phyloP scores from a whole-genome alignment of 2,797 vertebrate species.

The Ctenopoma kingsleyae region DNA sequence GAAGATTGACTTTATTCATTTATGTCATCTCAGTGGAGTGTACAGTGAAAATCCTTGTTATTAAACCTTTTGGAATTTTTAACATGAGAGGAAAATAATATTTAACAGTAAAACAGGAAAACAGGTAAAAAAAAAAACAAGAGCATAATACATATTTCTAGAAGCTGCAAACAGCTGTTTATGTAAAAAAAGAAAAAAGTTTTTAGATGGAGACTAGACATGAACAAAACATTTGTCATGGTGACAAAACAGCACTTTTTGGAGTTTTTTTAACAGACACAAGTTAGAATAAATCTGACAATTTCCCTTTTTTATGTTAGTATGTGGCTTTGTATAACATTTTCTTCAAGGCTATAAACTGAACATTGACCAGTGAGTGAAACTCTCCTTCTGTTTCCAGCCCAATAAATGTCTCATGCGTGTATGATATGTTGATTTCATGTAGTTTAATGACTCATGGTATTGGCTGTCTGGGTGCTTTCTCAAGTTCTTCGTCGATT shows the following conservation, averaged over 20 bases:
- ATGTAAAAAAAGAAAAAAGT: slow-evolving; percentile 14
- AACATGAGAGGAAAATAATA: slow-evolving; percentile 13
- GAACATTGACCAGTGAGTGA: slow-evolving; percentile 28
- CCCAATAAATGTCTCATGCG: slow-evolving; percentile 36
- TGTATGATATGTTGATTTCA: slow-evolving; percentile 34
- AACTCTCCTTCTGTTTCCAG: slow-evolving; percentile 21
- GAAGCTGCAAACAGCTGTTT: slow-evolving; percentile 45
- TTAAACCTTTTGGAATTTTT: slow-evolving; percentile 1
- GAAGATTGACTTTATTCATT: neutral
- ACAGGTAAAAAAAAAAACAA: slow-evolving; percentile 31
- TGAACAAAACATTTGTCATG: slow-evolving; percentile 43
- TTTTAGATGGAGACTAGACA: slow-evolving; percentile 33
- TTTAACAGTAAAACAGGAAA: slow-evolving; percentile 31
- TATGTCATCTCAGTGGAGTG: neutral
- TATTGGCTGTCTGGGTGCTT: slow-evolving; percentile 32
- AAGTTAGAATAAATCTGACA: neutral
- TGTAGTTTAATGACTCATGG: slow-evolving; percentile 37
- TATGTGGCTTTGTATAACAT: slow-evolving; percentile 4
- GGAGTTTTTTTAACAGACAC: slow-evolving; percentile 30
- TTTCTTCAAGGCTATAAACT: slow-evolving; percentile 19
- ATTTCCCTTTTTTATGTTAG: neutral
- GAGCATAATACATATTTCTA: slow-evolving; percentile 25
- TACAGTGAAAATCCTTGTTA: neutral
- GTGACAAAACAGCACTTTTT: slow-evolving; percentile 26
- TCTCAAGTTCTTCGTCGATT: slow-evolving; percentile 24